Evolutionary conservation across 2,113 vertebrate species (phyloP).

Genomic region (Dasyornis broadbenti): DNA sequence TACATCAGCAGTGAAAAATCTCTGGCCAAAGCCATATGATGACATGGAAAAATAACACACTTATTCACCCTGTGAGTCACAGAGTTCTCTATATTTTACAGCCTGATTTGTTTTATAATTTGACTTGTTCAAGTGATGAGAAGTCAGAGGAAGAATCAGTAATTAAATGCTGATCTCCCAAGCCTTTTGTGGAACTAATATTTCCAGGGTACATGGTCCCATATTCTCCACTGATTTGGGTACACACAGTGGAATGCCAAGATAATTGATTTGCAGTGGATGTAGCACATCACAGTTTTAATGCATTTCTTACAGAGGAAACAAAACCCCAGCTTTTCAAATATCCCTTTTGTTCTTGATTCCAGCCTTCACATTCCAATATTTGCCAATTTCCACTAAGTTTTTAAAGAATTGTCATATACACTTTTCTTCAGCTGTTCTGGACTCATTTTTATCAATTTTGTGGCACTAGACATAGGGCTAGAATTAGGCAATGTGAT

Average conservation of each 20-base stretch:
- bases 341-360: neutral
- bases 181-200: neutral
- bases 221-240: neutral
- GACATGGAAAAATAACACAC: neutral
- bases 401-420: neutral
- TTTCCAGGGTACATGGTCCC: neutral
- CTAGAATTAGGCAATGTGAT: neutral
- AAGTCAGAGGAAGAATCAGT: neutral
- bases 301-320: neutral
- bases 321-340: neutral
- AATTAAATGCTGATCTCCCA: neutral
- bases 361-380: neutral
- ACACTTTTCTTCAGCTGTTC: neutral
- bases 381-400: neutral
- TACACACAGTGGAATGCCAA: neutral
- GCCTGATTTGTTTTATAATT: neutral
- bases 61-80: neutral
- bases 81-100: neutral
- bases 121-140: neutral
- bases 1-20: neutral
- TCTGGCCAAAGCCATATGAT: neutral
- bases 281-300: neutral
- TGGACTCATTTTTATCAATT: neutral
- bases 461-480: neutral
- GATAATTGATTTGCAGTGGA: neutral